phyloP scores from a whole-genome alignment of 2,888 invertebrate species.

The Tetragnatha montana region DNA sequence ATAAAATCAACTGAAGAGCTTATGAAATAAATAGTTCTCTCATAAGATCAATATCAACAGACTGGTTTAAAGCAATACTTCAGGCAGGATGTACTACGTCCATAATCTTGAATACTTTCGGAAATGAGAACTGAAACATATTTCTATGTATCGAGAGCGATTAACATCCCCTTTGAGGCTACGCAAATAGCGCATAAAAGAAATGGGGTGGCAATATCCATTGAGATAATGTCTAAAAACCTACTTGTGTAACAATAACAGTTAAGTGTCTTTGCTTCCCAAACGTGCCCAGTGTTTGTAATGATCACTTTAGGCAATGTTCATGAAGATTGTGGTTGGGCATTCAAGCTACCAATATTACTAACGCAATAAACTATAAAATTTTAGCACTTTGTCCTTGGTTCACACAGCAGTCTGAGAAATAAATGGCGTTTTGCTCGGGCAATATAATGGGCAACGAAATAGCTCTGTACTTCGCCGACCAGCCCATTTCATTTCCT shows the following conservation, averaged over 20 bases:
- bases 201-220: constrained; percentile 57
- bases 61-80: too few relatives aligned
- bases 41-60: too few relatives aligned
- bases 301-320: constrained; percentile 66
- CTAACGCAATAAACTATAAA: constrained; percentile 66
- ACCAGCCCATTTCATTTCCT: constrained; percentile 28
- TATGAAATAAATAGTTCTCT: too few relatives aligned
- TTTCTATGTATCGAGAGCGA: constrained; percentile 33
- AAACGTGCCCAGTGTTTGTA: constrained; percentile 62
- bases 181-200: constrained; percentile 62
- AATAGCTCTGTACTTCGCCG: constrained; percentile 3
- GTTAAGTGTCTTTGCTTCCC: constrained; percentile 51
- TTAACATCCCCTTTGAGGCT: constrained; percentile 38
- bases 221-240: constrained; percentile 66
- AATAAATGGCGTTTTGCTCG: constrained; percentile 54
- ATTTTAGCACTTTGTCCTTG: constrained; percentile 68
- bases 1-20: too few relatives aligned
- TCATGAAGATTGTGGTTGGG: constrained; percentile 52
- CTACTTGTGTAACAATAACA: constrained; percentile 65
- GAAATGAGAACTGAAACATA: constrained; percentile 17
- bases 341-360: constrained; percentile 57
- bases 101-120: constrained; percentile 9
- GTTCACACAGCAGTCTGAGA: constrained; percentile 18
- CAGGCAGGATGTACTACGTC: too few relatives aligned
- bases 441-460: constrained; percentile 8